Conservation (phyloP, 2,113 vertebrate genomes). For the Orycteropus afer region DNA sequence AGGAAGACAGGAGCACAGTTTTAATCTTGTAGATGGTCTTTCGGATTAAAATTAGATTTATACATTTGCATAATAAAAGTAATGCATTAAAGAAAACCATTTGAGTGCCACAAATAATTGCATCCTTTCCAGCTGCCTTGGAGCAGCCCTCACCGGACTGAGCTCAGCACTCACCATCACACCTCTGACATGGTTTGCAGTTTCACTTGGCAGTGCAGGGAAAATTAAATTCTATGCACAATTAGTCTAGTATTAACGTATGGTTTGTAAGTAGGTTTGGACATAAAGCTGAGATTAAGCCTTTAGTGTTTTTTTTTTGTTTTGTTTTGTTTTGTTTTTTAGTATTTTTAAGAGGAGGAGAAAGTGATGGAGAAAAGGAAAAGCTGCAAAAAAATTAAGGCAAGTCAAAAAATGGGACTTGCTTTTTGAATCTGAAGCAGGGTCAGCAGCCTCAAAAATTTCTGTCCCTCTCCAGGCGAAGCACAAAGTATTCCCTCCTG, state of each 20-base stretch:
- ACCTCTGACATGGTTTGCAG: constrained; percentile 70
- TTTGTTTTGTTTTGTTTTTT: no score
- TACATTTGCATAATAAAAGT: constrained; percentile 89
- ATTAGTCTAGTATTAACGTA: constrained; percentile 81
- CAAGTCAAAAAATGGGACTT: neutral
- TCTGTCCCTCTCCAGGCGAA: constrained; percentile 28
- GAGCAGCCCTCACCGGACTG: constrained; percentile 71
- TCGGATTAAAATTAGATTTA: constrained; percentile 85
- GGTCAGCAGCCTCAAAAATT: neutral
- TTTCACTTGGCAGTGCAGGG: constrained; percentile 78
- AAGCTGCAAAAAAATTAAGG: neutral
- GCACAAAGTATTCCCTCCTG: neutral
- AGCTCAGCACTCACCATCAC: constrained; percentile 69
- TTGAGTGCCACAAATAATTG: constrained; percentile 81
- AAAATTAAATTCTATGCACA: constrained; percentile 85
- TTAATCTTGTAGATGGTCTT: constrained; percentile 85
- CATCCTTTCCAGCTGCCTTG: constrained; percentile 77
- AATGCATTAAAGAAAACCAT: constrained; percentile 83
- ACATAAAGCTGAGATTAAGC: constrained; percentile 69
- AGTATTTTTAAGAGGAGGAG: constrained; percentile 52
- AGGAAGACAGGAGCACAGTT: constrained; percentile 79
- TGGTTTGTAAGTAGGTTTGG: constrained; percentile 78
- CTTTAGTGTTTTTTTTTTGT: constrained; percentile 69
- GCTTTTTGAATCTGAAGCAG: neutral
- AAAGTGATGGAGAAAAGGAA: neutral